A percentile compares a stretch with the other conserved stretches of the same genome.
Conservation (phyloP, 1,140 invertebrate species). For the Argopecten irradians region DNA sequence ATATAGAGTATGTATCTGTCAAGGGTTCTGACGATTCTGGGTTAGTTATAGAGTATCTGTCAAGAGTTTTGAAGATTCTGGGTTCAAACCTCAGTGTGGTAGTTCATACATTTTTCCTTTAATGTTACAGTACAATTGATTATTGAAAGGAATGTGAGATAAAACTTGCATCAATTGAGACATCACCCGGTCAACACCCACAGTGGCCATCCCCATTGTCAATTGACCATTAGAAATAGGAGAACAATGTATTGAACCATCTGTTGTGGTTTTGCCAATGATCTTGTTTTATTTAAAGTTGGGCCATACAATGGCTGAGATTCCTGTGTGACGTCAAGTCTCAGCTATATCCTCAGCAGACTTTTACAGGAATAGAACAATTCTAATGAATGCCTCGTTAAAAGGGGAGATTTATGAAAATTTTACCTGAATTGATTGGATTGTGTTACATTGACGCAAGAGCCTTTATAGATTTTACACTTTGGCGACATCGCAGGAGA, state of each 20-base stretch:
- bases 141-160: too few species aligned
- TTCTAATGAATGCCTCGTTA: background rate
- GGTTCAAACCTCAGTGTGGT: too few species aligned
- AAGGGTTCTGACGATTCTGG: too few species aligned
- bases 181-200: background rate
- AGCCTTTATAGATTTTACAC: conserved; percentile 22
- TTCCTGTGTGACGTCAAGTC: background rate
- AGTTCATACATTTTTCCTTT: too few species aligned
- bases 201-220: background rate
- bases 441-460: conserved; percentile 11
- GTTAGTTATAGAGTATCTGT: too few species aligned
- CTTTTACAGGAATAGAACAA: background rate
- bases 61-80: too few species aligned
- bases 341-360: background rate
- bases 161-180: background rate
- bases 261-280: background rate
- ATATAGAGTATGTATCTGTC: too few species aligned
- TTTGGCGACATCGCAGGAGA: background rate
- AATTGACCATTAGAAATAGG: background rate
- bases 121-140: too few species aligned
- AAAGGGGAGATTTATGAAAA: conserved; percentile 18
- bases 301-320: background rate
- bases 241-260: background rate
- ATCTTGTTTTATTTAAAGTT: background rate
- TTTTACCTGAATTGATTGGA: background rate